A percentile compares a stretch with the other conserved stretches of the same genome.
phyloP scores from a whole-genome alignment of 2,113 vertebrate genomes.

The Numida meleagris region DNA sequence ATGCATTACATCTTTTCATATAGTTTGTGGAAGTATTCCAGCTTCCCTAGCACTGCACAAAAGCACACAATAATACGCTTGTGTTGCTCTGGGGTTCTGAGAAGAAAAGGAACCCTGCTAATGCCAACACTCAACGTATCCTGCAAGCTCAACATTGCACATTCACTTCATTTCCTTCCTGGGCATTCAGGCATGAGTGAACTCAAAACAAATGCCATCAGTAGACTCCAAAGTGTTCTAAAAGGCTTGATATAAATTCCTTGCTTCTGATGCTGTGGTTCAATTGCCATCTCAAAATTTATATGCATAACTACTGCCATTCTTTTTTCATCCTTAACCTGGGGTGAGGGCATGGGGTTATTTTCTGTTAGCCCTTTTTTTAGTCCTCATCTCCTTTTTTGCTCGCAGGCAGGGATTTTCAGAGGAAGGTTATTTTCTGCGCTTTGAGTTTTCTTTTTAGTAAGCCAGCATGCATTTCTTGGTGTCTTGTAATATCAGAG shows the following conservation, averaged over 20 bases:
- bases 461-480: background rate
- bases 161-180: slow-evolving; percentile 69
- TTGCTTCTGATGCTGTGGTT: slow-evolving; percentile 21
- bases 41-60: slow-evolving; percentile 51
- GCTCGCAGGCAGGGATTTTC: background rate
- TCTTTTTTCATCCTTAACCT: background rate
- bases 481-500: slow-evolving; percentile 36
- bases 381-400: background rate
- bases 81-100: slow-evolving; percentile 44
- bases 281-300: slow-evolving; percentile 23
- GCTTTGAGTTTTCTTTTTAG: background rate
- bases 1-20: slow-evolving; percentile 63
- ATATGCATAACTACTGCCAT: background rate
- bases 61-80: slow-evolving; percentile 61
- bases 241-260: slow-evolving; percentile 54
- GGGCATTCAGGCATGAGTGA: slow-evolving; percentile 33
- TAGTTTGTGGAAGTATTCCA: slow-evolving; percentile 60
- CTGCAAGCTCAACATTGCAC: slow-evolving; percentile 42
- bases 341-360: background rate
- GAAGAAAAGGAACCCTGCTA: slow-evolving; percentile 48
- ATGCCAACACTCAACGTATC: slow-evolving; percentile 56
- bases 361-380: background rate
- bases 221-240: slow-evolving; percentile 1
- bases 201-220: slow-evolving; percentile 55
- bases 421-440: background rate